Percentiles rank a stretch among this genome's conserved stretches.
Evolutionary conservation across 2,797 vertebrate genomes (phyloP).

Genomic region (Hylomyscus alleni): DNA sequence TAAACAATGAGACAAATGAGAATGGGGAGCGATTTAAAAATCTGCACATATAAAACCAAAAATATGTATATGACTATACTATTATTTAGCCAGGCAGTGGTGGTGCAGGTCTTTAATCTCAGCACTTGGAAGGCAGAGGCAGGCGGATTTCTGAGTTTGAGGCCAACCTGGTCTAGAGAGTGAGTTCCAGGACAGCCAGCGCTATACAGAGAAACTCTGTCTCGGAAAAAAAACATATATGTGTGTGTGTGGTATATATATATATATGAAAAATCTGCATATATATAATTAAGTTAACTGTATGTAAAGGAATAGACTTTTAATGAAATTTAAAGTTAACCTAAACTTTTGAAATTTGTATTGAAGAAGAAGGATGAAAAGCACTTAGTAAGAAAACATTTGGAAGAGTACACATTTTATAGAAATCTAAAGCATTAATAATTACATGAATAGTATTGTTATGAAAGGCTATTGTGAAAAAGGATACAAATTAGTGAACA

Average conservation of each 20-base stretch:
- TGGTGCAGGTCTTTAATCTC: too few species aligned
- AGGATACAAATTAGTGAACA: not conserved
- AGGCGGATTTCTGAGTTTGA: too few species aligned
- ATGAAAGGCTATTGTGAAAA: not conserved
- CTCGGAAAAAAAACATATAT: too few species aligned
- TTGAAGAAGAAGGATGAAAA: not conserved
- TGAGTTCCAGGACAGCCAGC: too few species aligned
- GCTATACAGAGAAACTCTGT: too few species aligned
- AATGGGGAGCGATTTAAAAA: constrained; percentile 8
- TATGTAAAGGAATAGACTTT: constrained; percentile 23
- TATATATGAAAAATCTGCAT: not conserved
- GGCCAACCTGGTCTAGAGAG: too few species aligned
- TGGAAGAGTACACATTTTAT: not conserved
- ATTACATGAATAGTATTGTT: not conserved
- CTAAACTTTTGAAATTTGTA: constrained; percentile 38
- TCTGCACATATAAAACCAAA: not conserved
- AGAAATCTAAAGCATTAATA: not conserved
- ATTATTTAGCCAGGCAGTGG: too few species aligned
- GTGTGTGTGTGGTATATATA: too few species aligned
- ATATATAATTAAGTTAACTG: constrained; percentile 11
- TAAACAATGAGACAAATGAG: constrained; percentile 20
- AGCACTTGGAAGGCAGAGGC: too few species aligned
- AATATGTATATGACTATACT: too few species aligned
- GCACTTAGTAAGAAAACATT: constrained; percentile 9
- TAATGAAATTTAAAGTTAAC: constrained; percentile 22